These are phyloP conservation scores for Dipus sagitta DNA, from an alignment of 2,797 vertebrate genomes.

Conservation along the genomic window DNA sequence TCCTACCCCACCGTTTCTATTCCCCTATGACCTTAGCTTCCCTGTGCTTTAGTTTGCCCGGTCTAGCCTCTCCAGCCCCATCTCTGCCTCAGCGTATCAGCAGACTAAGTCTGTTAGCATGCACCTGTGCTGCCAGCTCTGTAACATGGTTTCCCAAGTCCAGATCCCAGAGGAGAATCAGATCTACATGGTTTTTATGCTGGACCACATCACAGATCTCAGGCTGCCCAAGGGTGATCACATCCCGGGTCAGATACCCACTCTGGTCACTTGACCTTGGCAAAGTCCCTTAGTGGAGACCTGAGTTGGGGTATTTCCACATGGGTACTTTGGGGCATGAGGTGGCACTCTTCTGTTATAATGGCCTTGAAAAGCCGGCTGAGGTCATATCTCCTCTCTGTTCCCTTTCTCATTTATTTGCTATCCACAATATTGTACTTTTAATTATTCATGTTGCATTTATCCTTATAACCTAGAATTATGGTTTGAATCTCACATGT, in stretches of 20 bases:
- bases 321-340: neutral
- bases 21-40: neutral
- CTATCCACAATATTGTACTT: neutral
- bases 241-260: neutral
- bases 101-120: neutral
- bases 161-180: neutral
- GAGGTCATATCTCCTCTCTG: neutral
- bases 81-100: neutral
- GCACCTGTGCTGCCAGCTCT: neutral
- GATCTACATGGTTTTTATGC: neutral
- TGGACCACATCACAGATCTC: neutral
- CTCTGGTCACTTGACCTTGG: neutral
- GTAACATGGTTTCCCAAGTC: neutral
- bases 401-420: slow-evolving; percentile 44
- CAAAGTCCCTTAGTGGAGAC: neutral
- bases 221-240: neutral
- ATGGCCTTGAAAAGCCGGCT: neutral
- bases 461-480: neutral
- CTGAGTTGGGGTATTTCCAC: neutral
- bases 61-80: neutral
- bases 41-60: neutral
- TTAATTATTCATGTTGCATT: slow-evolving; percentile 25
- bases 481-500: neutral
- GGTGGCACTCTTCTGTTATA: neutral
- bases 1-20: neutral